Evolutionary conservation across 2,888 invertebrate genomes (phyloP), one percentile per base, ranked within the genome.

Genomic region (Drosophila differens): DNA sequence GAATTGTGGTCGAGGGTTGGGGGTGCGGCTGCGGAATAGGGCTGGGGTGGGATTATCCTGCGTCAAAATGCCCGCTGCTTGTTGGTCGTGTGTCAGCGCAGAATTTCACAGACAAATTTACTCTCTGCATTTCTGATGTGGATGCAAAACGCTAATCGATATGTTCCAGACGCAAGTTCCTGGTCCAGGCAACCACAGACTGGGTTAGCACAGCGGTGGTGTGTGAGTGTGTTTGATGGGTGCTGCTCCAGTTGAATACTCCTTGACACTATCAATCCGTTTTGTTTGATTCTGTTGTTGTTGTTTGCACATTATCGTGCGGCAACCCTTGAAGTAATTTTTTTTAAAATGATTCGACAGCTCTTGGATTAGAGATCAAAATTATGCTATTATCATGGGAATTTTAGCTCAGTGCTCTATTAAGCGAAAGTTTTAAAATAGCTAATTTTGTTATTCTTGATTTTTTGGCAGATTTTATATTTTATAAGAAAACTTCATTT

Each of bases 141-240:
- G 78, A 76, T 73, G 80, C 86, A 74, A 75, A 75, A 49, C 77
- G 78, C 88, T 88, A 91, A 91, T 91, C 91, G 88, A 91, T 91
- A 89, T 77, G 79, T 86, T 86, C 84, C 91, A 91, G 91, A 91
- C 79, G 39, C 58, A 69, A 75, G 65, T 78, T 59, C 78, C 63
- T 61, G 37, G 59, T 57, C 44, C 61, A 33, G 44, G 10, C 70
- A 52, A 53, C 30, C 58, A 51, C 25, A 47, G 28, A 41, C 47
- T 33, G 28, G 28, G 3, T 16, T 55, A 30, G 14, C 57, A 4
- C 30, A 32, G 44, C 39, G 75, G 61, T 70, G 49, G 41, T 44
- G 44, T 58, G 33, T 51, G 64, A 51, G 55, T 69, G 67, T 54
- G 55, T 62, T 69, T 85, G 83, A 80, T 74, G 77, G 69, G 44